phyloP scores from a whole-genome alignment of 2,888 invertebrate genomes.

The Macrophya alboannulata region DNA sequence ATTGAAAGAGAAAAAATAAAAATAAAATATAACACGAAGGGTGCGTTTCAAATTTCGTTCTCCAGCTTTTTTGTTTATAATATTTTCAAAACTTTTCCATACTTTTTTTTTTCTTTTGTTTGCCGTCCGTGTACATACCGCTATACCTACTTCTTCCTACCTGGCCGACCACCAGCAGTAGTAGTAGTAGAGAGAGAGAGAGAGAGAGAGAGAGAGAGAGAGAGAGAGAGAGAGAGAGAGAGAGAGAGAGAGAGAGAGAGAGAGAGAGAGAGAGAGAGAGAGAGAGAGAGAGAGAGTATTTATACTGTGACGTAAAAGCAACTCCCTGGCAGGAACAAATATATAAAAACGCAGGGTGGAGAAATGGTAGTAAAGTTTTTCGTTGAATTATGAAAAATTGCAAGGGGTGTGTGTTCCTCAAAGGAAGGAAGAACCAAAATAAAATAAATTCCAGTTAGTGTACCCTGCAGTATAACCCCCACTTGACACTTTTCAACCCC shows the following conservation, averaged over 20 bases:
- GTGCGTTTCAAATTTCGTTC: neutral
- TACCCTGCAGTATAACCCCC: neutral
- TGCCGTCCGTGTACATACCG: neutral
- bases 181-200: neutral
- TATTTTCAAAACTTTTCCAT: neutral
- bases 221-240: too few species aligned
- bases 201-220: too few species aligned
- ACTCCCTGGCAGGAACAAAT: neutral
- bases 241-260: too few species aligned
- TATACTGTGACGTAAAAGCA: neutral
- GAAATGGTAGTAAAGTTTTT: conserved; percentile 9
- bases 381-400: conserved; percentile 14
- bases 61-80: neutral
- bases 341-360: neutral
- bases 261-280: too few species aligned
- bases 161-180: neutral
- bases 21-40: neutral
- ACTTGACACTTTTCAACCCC: conserved; percentile 17
- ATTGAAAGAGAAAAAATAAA: conserved; percentile 1
- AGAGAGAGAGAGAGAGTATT: neutral
- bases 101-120: neutral
- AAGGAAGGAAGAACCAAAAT: neutral
- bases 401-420: neutral
- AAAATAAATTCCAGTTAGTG: conserved; percentile 16
- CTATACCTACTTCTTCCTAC: neutral